phyloP scores from a whole-genome alignment of 2,797 vertebrate species.

The Numenius phaeopus region DNA sequence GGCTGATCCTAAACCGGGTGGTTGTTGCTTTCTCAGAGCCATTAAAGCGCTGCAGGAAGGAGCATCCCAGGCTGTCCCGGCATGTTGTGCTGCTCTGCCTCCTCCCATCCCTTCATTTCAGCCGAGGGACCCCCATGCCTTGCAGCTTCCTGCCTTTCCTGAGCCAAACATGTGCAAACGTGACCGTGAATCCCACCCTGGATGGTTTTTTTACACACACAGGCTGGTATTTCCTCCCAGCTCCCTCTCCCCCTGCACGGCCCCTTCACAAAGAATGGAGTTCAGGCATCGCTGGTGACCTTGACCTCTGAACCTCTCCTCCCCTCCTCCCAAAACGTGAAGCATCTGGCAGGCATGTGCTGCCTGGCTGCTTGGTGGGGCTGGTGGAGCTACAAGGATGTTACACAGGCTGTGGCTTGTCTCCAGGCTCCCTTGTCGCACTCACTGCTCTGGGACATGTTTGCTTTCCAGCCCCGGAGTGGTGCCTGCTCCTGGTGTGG shows the following conservation, averaged over 20 bases:
- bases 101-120: neutral
- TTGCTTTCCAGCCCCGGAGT: rapidly evolving
- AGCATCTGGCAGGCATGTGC: constrained; percentile 60
- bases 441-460: neutral
- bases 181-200: neutral
- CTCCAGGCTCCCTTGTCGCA: neutral
- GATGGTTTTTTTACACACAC: neutral
- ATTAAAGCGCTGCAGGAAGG: neutral
- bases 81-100: neutral
- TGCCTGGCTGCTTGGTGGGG: neutral
- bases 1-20: rapidly evolving
- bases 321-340: neutral
- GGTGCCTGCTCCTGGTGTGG: neutral
- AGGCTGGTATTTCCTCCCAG: constrained; percentile 53
- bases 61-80: neutral
- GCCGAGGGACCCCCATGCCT: neutral
- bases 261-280: neutral
- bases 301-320: neutral
- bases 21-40: neutral
- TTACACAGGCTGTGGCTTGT: neutral
- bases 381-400: neutral
- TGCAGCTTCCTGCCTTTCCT: neutral
- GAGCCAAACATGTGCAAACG: neutral
- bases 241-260: neutral
- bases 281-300: neutral